Evolutionary conservation across 1,140 invertebrate species (phyloP), one percentile per base, ranked within the genome.

Genomic region (Ylistrum balloti): DNA sequence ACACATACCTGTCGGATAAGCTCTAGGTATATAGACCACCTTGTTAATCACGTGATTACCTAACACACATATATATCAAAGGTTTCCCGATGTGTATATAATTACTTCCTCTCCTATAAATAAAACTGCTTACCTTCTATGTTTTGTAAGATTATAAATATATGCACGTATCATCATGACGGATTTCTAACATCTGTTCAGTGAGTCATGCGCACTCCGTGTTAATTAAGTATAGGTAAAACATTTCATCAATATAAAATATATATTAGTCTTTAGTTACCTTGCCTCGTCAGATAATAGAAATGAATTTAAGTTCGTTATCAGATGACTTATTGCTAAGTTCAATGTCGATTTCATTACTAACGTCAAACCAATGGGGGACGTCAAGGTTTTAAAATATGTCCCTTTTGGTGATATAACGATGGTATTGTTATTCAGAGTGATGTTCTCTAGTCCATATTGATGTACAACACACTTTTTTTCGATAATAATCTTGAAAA

Each of bases 141-240:
- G n/a, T 74, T 74, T 74, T 74, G 11, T 74, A 74, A 74, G 56
- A 74, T 28, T 74, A 74, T 74, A 74, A 74, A 74, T 74, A 74
- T 74, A 74, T 74, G n/a, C 56, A 1, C 56, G 56, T 74, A n/a
- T 1, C 56, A 28, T 22, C 22, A 74, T 74, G 56, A 74, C 56
- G 9, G 56, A 74, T 74, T 74, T 11, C 22, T 28, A n/a, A 74
- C 56, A 74, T 74, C 56, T 74, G 56, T n/a, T 5, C 22, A n/a
- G 22, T 74, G 56, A 74, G 56, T 74, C 56, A 74, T 74, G 0
- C 56, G n/a, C 2, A 9, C 41, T 45, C 17, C 9, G 20, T 1
- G 22, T 74, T 74, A 74, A 74, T 74, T 74, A 74, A 74, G n/a
- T 38, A 38, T 38, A 38, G n/a, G n/a, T n/a, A n/a, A n/a, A n/a